Conservation (phyloP, 1,140 invertebrate species). For the Tribolium castaneum region DNA sequence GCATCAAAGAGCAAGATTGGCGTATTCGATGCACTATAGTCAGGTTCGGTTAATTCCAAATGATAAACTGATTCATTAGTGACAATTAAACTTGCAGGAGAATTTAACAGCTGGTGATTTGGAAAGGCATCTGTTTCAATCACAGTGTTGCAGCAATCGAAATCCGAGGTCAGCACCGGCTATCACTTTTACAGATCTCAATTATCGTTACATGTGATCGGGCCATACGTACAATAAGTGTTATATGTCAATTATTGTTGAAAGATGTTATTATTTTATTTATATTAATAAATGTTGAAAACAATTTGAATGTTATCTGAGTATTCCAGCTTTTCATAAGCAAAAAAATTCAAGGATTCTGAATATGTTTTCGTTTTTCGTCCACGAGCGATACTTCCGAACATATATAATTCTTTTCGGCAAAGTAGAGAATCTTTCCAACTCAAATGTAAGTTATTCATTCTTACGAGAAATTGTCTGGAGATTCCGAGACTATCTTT, state of each 20-base stretch:
- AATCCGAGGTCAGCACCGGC: slow-evolving; percentile 57
- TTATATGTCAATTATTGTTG: slow-evolving; percentile 26
- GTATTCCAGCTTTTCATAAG: no score
- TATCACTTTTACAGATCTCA: slow-evolving; percentile 54
- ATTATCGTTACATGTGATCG: slow-evolving; percentile 37
- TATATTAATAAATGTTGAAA: slow-evolving; percentile 39
- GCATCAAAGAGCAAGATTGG: slow-evolving; percentile 57
- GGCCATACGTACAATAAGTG: background rate
- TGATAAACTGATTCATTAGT: slow-evolving; percentile 14
- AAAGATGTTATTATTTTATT: slow-evolving; percentile 29
- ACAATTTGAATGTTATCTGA: no score
- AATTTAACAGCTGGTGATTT: slow-evolving; percentile 17
- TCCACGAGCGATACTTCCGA: no score
- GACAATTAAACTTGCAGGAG: slow-evolving; percentile 27
- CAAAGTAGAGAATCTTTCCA: no score
- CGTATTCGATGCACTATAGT: slow-evolving; percentile 52
- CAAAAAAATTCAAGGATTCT: no score
- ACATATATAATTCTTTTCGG: no score
- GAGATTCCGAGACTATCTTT: no score
- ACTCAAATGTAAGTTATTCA: no score
- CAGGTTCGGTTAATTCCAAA: slow-evolving; percentile 44
- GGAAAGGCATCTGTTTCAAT: slow-evolving; percentile 12
- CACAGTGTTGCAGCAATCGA: slow-evolving; percentile 5
- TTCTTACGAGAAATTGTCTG: no score
- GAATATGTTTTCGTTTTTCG: no score